These are phyloP conservation scores for Leucoptera coffeella DNA, from an alignment of 2,888 invertebrate species.

Conservation along the genomic window DNA sequence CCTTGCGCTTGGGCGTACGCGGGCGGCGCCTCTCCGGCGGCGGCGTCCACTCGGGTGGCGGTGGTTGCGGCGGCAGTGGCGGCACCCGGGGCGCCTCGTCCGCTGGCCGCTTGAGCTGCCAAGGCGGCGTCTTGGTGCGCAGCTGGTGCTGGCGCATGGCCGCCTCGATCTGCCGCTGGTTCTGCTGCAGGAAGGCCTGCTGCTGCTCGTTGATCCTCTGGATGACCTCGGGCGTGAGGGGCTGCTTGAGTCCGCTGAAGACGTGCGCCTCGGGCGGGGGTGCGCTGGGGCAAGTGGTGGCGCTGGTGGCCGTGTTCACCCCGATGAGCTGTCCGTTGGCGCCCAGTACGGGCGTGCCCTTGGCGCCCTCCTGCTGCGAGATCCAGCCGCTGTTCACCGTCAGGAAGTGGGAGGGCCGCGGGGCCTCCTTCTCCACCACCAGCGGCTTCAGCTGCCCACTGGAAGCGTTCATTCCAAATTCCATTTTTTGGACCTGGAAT, in stretches of 20 bases:
- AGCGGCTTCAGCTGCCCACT: no score
- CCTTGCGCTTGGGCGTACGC: constrained; percentile 41
- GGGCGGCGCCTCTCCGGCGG: constrained; percentile 31
- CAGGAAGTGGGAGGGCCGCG: constrained; percentile 36
- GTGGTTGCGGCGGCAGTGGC: constrained; percentile 60
- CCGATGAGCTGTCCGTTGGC: constrained; percentile 57
- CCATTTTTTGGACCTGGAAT: no score
- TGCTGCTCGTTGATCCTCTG: constrained; percentile 53
- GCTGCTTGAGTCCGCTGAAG: constrained; percentile 38
- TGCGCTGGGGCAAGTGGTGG: neutral
- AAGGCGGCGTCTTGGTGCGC: constrained; percentile 53
- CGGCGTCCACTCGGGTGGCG: constrained; percentile 17
- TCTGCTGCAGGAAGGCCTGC: constrained; percentile 50
- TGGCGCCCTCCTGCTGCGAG: constrained; percentile 25
- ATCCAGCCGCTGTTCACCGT: constrained; percentile 46
- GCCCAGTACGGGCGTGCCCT: constrained; percentile 41
- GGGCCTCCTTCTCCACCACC: no score
- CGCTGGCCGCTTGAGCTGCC: constrained; percentile 48
- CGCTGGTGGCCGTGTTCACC: constrained; percentile 28
- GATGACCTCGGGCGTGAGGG: constrained; percentile 45
- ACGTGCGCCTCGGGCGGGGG: constrained; percentile 34
- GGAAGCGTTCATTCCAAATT: no score
- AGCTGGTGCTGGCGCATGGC: constrained; percentile 43
- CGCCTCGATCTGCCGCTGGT: constrained; percentile 48
- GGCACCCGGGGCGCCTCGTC: constrained; percentile 57